Evolutionary conservation across 2,888 invertebrate genomes (phyloP).

Genomic region (Argynnis bischoffii): DNA sequence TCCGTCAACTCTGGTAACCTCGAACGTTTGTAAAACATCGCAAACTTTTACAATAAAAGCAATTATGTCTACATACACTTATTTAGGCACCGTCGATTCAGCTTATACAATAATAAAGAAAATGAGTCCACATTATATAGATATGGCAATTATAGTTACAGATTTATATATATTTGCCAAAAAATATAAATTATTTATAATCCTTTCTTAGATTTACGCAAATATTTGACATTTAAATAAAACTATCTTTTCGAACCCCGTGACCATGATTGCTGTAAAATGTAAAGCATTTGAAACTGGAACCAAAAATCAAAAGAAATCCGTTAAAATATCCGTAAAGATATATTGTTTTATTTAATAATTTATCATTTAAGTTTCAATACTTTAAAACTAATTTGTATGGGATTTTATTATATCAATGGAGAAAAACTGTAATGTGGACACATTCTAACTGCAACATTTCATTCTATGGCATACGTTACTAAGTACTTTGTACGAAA

Average conservation of each 20-base stretch:
- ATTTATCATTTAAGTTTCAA: too few relatives aligned
- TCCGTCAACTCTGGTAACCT: constrained; percentile 31
- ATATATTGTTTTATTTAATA: too few relatives aligned
- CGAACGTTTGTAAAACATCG: constrained; percentile 15
- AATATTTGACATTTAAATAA: too few relatives aligned
- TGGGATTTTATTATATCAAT: too few relatives aligned
- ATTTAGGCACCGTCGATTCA: constrained; percentile 74
- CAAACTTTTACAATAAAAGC: constrained; percentile 14
- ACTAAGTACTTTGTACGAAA: constrained; percentile 48
- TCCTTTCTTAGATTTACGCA: not conserved
- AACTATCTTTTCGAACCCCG: too few relatives aligned
- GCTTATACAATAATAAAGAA: constrained; percentile 53
- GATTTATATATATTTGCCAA: not conserved
- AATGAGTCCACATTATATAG: constrained; percentile 48
- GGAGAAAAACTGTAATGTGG: not conserved
- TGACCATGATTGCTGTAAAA: too few relatives aligned
- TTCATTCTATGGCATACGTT: constrained; percentile 38
- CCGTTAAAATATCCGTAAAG: too few relatives aligned
- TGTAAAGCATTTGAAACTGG: too few relatives aligned
- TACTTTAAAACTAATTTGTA: too few relatives aligned
- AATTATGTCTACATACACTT: constrained; percentile 28
- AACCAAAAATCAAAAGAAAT: too few relatives aligned
- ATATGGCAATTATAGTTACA: not conserved
- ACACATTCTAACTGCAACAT: constrained; percentile 34
- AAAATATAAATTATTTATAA: not conserved